Conservation (phyloP, 2,113 vertebrate species). For the Galemys pyrenaicus region DNA sequence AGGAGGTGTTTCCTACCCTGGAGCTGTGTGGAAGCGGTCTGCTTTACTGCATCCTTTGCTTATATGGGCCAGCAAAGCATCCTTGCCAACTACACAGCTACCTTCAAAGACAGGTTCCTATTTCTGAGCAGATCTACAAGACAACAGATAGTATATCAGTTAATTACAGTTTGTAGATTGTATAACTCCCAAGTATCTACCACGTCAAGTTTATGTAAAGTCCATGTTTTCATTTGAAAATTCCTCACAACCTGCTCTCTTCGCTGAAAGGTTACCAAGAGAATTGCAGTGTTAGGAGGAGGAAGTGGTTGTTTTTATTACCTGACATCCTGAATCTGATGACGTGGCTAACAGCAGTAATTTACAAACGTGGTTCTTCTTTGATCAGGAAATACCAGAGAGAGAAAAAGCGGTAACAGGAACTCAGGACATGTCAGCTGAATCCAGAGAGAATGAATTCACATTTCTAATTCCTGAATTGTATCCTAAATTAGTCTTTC, state of each 20-base stretch:
- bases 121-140: neutral
- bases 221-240: neutral
- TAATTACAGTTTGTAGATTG: neutral
- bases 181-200: neutral
- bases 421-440: neutral
- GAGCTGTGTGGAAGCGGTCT: too few species aligned
- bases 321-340: neutral
- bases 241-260: neutral
- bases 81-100: neutral
- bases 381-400: neutral
- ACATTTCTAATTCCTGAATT: neutral
- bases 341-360: rapidly evolving
- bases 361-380: neutral
- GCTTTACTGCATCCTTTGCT: neutral
- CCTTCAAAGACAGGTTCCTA: neutral
- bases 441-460: neutral
- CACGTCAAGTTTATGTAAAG: neutral
- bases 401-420: neutral
- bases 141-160: neutral
- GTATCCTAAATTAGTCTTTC: neutral
- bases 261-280: neutral
- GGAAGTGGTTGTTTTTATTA: neutral
- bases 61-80: neutral
- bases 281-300: neutral
- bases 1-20: neutral